Conservation (phyloP, 2,888 invertebrate species). For the Diarsia mendica region DNA sequence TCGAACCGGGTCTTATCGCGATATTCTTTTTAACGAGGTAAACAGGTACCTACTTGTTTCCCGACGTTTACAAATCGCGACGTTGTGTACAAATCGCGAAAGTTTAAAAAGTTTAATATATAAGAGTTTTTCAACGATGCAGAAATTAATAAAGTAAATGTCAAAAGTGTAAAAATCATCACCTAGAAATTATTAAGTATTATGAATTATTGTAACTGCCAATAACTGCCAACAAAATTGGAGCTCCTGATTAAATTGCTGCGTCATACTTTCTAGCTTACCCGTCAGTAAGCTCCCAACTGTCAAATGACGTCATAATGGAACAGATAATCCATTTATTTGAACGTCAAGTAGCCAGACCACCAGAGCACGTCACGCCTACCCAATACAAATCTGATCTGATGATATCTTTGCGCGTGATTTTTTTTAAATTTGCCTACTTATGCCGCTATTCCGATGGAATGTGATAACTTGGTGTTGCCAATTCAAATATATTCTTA, state of each 20-base stretch:
- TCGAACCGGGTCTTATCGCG: no score
- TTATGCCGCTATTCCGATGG: conserved; percentile 60
- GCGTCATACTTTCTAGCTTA: conserved; percentile 41
- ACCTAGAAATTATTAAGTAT: background rate
- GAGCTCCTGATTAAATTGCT: conserved; percentile 14
- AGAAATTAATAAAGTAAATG: background rate
- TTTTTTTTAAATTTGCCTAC: conserved; percentile 72
- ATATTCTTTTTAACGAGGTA: no score
- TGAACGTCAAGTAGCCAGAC: conserved; percentile 64
- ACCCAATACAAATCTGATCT: conserved; percentile 72
- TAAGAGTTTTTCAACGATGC: no score
- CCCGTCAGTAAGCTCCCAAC: conserved; percentile 35
- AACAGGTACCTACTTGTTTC: no score
- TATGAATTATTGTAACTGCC: conserved; percentile 12
- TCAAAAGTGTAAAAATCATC: background rate
- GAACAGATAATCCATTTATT: conserved; percentile 57
- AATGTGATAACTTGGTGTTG: conserved; percentile 71
- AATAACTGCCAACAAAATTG: conserved; percentile 12
- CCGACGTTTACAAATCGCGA: no score
- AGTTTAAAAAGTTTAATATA: no score
- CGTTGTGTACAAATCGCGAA: no score
- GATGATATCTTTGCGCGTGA: conserved; percentile 71
- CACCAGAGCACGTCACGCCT: conserved; percentile 71
- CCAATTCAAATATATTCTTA: conserved; percentile 70
- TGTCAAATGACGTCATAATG: conserved; percentile 54